Evolutionary conservation across 2,888 invertebrate species (phyloP).

Genomic region (Baronia brevicornis): DNA sequence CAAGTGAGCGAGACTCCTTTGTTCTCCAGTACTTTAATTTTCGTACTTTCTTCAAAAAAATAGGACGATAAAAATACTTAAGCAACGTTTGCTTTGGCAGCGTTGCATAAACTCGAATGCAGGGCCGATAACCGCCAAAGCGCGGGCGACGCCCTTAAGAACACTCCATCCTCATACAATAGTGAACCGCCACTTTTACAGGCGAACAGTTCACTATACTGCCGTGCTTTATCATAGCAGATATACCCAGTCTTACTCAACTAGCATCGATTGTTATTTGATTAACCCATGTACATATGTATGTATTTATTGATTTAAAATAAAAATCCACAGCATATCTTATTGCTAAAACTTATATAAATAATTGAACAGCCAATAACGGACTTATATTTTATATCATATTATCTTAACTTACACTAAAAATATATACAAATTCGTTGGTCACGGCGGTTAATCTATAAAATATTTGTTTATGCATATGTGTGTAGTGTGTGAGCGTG

Average conservation of each 20-base stretch:
- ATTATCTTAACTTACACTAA: no score
- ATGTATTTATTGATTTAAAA: no score
- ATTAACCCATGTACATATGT: slow-evolving; percentile 34
- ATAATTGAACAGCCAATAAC: no score
- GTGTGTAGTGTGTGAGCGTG: no score
- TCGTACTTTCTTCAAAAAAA: slow-evolving; percentile 3
- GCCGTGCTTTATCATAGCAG: slow-evolving; percentile 7
- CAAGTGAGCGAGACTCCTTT: no score
- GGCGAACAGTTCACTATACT: no score
- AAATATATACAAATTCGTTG: no score
- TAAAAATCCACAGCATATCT: no score
- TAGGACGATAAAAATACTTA: slow-evolving; percentile 1
- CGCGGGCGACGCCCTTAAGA: slow-evolving; percentile 13
- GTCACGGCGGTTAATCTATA: no score
- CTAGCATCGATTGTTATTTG: slow-evolving; percentile 34
- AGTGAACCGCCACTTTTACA: slow-evolving; percentile 3
- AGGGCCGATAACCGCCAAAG: slow-evolving; percentile 14
- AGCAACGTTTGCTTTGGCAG: slow-evolving; percentile 2
- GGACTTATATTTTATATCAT: no score
- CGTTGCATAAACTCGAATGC: slow-evolving; percentile 9
- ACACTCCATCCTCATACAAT: slow-evolving; percentile 7
- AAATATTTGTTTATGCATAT: no score
- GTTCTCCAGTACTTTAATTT: slow-evolving; percentile 3
- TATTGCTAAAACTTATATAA: no score
- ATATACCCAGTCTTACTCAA: slow-evolving; percentile 31